Base-by-base conservation (phyloP, 2,113 vertebrate species). In the Brachyhypopomus occidentalis region DNA sequence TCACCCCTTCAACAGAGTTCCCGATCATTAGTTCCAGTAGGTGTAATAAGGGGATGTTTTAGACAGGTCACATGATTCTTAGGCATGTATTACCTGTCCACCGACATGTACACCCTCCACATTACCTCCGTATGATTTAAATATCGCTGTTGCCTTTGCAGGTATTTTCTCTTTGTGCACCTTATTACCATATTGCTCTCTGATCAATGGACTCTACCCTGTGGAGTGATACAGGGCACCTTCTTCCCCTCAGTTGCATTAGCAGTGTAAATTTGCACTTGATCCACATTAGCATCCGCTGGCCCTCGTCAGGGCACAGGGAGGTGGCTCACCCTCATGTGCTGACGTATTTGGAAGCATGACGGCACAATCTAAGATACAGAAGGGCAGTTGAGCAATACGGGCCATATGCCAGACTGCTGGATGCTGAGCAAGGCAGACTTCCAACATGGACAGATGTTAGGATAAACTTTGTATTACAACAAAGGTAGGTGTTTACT, bases 331-430 rank as follows among this genome's bases (percentile, higher is more conserved):
- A 72, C 58, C 45, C 66, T 36, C 36, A 38, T 25, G 4, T 1
- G 25, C 23, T 73, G 67, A 84, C 45, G 59, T 75, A 36, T 5
- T 25, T 22, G 52, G 75, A 48, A 34, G 22, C 19, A n/a, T 6
- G 5, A 56, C 66, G 48, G 60, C 58, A 76, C 45, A 70, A 80
- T 75, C 17, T 48, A 56, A 23, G 48, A 19, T 30, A 56, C 1
- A 52, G 27, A 73, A 78, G 16, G 55, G 38, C 27, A 38, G 55
- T 78, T 84, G 75, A 63, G 83, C 79, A 78, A 84, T 25, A 77
- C 19, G 14, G 20, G 55, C 63, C 70, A 78, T 73, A 34, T 36
- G 20, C 69, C 20, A 64, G 66, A 30, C 19, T 22, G 7, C 7
- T 72, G 78, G 63, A 77, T 66, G n/a, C 77, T 71, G 64, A 71